phyloP scores from a whole-genome alignment of 2,888 invertebrate species.

The Acleris holmiana region DNA sequence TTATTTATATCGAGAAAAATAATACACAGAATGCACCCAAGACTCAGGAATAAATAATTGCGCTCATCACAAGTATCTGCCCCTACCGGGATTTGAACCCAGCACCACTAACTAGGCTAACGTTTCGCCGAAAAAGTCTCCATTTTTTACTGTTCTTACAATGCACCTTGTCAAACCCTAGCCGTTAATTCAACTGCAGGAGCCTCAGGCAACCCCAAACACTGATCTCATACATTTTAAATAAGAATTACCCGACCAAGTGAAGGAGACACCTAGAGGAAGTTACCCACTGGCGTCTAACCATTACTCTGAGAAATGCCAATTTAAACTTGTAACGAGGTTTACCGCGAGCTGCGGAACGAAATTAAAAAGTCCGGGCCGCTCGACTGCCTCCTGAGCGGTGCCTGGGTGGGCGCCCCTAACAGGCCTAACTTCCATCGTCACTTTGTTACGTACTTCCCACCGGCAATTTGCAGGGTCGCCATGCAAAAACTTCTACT shows the following conservation, averaged over 20 bases:
- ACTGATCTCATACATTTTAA: conserved; percentile 72
- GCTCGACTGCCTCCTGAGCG: conserved; percentile 52
- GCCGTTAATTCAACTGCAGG: no score
- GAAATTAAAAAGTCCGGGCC: conserved; percentile 80
- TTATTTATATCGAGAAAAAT: no score
- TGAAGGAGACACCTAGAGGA: conserved; percentile 68
- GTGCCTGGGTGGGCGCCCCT: conserved; percentile 63
- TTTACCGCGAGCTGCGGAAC: conserved; percentile 79
- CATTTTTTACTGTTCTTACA: neutral
- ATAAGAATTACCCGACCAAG: conserved; percentile 72
- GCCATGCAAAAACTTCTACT: conserved; percentile 52
- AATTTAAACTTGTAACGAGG: conserved; percentile 84
- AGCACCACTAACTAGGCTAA: no score
- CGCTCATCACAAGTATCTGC: no score
- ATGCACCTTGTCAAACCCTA: neutral
- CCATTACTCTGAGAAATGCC: conserved; percentile 82
- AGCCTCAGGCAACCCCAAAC: no score
- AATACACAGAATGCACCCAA: no score
- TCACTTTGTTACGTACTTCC: conserved; percentile 73
- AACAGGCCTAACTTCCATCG: conserved; percentile 76
- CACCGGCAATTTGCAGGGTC: conserved; percentile 58
- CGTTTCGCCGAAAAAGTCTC: no score
- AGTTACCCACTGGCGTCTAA: conserved; percentile 73
- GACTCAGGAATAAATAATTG: no score
- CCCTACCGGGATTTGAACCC: no score